phyloP scores from a whole-genome alignment of 2,888 invertebrate species.

The Nemurella pictetii region DNA sequence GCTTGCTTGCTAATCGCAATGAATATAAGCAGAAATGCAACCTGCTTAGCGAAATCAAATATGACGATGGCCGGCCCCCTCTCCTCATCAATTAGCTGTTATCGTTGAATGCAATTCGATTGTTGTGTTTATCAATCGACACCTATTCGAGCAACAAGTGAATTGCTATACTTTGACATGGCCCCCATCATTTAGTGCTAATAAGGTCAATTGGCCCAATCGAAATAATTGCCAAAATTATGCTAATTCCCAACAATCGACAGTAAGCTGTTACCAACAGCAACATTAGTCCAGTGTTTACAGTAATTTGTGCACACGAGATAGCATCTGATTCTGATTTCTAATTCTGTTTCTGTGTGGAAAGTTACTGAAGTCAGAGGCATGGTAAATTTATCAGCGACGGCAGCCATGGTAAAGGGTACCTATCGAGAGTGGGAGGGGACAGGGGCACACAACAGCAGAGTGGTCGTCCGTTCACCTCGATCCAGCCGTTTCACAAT shows the following conservation, averaged over 20 bases:
- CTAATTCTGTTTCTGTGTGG: not conserved
- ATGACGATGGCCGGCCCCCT: not conserved
- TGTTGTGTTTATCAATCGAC: not conserved
- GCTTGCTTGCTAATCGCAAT: not conserved
- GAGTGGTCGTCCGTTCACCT: conserved; percentile 21
- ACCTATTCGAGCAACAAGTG: not conserved
- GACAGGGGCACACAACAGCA: not conserved
- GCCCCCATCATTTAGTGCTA: not conserved
- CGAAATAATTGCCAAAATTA: not conserved
- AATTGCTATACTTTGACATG: not conserved
- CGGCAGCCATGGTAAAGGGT: too few relatives aligned
- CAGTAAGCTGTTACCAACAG: not conserved
- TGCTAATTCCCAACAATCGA: not conserved
- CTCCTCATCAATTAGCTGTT: not conserved
- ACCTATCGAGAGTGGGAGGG: conserved; percentile 2
- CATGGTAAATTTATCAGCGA: too few relatives aligned
- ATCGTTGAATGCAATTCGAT: not conserved
- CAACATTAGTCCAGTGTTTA: not conserved
- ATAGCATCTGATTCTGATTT: not conserved
- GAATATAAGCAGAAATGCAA: too few relatives aligned
- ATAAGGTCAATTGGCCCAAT: not conserved
- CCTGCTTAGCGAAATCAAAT: not conserved
- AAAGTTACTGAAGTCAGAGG: not conserved
- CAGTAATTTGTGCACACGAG: not conserved
- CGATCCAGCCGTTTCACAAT: conserved; percentile 19